Conservation (phyloP, 2,888 invertebrate species). For the Melolontha melolontha region DNA sequence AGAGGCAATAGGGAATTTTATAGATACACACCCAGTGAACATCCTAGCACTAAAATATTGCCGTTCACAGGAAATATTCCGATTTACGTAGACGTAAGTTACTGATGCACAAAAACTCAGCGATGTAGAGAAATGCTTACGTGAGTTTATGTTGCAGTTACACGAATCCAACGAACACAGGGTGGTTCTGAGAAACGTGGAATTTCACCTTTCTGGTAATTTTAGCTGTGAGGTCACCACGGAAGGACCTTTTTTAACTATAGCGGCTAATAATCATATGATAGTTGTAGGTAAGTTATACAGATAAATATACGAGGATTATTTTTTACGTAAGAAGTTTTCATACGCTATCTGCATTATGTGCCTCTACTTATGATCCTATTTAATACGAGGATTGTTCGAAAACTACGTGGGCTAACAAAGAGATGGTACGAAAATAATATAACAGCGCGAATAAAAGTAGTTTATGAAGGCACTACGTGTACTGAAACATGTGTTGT, state of each 20-base stretch:
- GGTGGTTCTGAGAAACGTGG: conserved; percentile 78
- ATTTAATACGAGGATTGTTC: too few relatives aligned
- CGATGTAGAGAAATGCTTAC: not conserved
- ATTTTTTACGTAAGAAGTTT: too few relatives aligned
- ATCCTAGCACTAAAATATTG: conserved; percentile 79
- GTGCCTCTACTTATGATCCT: too few relatives aligned
- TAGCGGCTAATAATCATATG: conserved; percentile 74
- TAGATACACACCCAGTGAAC: conserved; percentile 82
- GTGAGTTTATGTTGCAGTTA: conserved; percentile 67
- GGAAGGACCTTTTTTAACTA: conserved; percentile 80
- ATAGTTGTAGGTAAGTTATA: conserved; percentile 80
- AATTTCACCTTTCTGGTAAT: conserved; percentile 79
- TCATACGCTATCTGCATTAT: too few relatives aligned
- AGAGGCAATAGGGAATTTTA: conserved; percentile 87
- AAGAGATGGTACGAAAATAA: too few relatives aligned
- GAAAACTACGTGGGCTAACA: too few relatives aligned
- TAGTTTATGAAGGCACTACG: too few relatives aligned
- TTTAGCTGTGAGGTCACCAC: conserved; percentile 86
- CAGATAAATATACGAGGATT: too few relatives aligned
- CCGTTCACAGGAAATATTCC: conserved; percentile 70
- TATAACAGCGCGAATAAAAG: too few relatives aligned
- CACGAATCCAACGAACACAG: conserved; percentile 80
- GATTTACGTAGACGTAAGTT: conserved; percentile 85
- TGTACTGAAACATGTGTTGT: too few relatives aligned
- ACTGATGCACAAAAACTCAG: conserved; percentile 3